These are phyloP conservation scores for Sphenopsis melanotis DNA, from an alignment of 2,797 vertebrate genomes.

Conservation along the genomic window DNA sequence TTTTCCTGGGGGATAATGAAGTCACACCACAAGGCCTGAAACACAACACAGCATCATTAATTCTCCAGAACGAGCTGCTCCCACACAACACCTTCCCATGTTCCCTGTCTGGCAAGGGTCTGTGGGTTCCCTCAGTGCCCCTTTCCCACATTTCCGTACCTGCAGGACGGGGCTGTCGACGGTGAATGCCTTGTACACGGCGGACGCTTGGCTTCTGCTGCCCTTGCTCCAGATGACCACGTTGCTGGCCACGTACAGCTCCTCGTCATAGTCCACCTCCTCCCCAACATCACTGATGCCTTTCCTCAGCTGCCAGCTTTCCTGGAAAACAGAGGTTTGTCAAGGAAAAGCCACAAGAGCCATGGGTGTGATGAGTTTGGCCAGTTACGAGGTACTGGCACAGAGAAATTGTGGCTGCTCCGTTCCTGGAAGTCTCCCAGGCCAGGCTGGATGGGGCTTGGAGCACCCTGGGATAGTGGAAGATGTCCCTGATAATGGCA, in stretches of 20 bases:
- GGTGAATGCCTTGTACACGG: slow-evolving; percentile 94
- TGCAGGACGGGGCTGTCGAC: slow-evolving; percentile 93
- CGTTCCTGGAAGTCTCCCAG: not conserved
- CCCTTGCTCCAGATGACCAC: slow-evolving; percentile 96
- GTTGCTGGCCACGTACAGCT: slow-evolving; percentile 91
- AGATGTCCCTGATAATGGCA: not conserved
- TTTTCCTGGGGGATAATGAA: slow-evolving; percentile 86
- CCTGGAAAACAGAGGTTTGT: slow-evolving; percentile 71
- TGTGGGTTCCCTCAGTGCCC: fast-evolving
- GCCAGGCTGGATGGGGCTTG: fast-evolving
- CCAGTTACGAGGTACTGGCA: not conserved
- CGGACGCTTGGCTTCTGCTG: slow-evolving; percentile 83
- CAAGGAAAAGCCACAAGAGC: not conserved
- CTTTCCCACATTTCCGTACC: slow-evolving; percentile 62
- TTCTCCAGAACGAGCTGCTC: fast-evolving
- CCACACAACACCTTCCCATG: fast-evolving
- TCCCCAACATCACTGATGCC: slow-evolving; percentile 80
- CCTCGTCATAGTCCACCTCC: slow-evolving; percentile 90
- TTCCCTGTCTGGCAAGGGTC: not conserved
- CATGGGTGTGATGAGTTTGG: not conserved
- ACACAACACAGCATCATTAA: not conserved
- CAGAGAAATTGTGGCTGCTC: not conserved
- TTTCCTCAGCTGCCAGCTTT: slow-evolving; percentile 91
- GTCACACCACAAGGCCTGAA: slow-evolving; percentile 95
- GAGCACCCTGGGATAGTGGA: not conserved